Evolutionary conservation across 1,140 invertebrate species (phyloP), one percentile per base, ranked within the genome.

Genomic region (Achatina immaculata): DNA sequence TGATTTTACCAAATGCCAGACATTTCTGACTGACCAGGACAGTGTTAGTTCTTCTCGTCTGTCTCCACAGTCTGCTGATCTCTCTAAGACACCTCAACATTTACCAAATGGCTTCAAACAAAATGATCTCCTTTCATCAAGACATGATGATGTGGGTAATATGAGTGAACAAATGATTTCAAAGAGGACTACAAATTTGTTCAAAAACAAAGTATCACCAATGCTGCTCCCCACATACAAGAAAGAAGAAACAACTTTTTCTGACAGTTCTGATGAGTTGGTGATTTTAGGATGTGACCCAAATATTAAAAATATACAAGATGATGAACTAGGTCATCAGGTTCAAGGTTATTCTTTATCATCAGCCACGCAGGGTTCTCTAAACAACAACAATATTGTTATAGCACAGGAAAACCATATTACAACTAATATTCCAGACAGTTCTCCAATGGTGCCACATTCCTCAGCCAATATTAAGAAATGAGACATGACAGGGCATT

Each of bases 1-100:
- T 75, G 87, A 89, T 81, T 76, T 90, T 7, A 85, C 85, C 42
- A 86, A 88, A 73, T 87, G 86, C 43, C 80, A 85, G 43, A 78
- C 85, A 31, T 85, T 87, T 78, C 82, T 84, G 16, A 48, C 83
- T 36, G 86, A 86, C 62, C 76, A 85, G 0, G 73, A 81, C 65
- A n/a, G 81, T 4, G 34, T 74, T 31, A 78, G 68, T 34, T 79
- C 83, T 2, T 55, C 77, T 0, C 79, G 69, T 7, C 65, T 65
- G 0, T 45, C 55, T 40, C 34, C 4, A 4, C 28, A n/a, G 28
- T 38, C 72, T 21, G 24, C 79, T 31, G 4, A 38, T 51, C 24
- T 31, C 31, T 4, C 3, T 38, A 2, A 19, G 2, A 0, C 42
- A 0, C 7, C 21, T 42, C 6, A 24, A 21, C 14, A 45, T 16